Conservation (phyloP, 2,888 invertebrate genomes). For the Allacma fusca region DNA sequence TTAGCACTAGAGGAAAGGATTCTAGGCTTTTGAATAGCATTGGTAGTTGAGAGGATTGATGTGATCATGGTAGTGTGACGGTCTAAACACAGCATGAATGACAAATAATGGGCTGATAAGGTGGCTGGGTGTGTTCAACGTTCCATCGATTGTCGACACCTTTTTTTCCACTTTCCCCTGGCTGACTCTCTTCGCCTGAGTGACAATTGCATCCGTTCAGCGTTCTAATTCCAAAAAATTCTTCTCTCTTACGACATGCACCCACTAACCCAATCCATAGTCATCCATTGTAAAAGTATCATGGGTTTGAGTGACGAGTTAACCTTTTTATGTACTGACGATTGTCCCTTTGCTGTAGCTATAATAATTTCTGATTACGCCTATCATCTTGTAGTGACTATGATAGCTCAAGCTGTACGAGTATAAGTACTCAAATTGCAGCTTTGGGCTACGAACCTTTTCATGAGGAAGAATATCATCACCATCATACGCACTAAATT, state of each 20-base stretch:
- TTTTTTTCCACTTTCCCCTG: slow-evolving; percentile 51
- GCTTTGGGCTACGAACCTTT: neutral
- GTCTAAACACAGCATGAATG: slow-evolving; percentile 47
- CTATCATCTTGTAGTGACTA: neutral
- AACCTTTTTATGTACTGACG: neutral
- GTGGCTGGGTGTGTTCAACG: slow-evolving; percentile 42
- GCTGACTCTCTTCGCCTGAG: slow-evolving; percentile 45
- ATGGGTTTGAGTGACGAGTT: slow-evolving; percentile 6
- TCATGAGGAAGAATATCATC: slow-evolving; percentile 6
- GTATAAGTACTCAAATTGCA: neutral
- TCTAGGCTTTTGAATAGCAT: slow-evolving; percentile 8
- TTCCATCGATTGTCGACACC: slow-evolving; percentile 47
- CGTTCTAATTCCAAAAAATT: slow-evolving; percentile 44
- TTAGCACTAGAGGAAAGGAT: neutral
- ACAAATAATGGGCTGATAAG: slow-evolving; percentile 47
- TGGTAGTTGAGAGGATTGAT: slow-evolving; percentile 38
- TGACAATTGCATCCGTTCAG: slow-evolving; percentile 45
- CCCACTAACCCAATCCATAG: slow-evolving; percentile 40
- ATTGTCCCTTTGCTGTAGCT: neutral
- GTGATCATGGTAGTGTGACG: slow-evolving; percentile 45
- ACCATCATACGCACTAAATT: neutral
- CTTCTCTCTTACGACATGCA: slow-evolving; percentile 41
- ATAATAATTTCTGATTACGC: neutral
- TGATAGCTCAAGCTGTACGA: neutral
- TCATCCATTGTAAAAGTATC: slow-evolving; percentile 17